Conservation (phyloP, 1,140 invertebrate species). For the Camponotus floridanus region DNA sequence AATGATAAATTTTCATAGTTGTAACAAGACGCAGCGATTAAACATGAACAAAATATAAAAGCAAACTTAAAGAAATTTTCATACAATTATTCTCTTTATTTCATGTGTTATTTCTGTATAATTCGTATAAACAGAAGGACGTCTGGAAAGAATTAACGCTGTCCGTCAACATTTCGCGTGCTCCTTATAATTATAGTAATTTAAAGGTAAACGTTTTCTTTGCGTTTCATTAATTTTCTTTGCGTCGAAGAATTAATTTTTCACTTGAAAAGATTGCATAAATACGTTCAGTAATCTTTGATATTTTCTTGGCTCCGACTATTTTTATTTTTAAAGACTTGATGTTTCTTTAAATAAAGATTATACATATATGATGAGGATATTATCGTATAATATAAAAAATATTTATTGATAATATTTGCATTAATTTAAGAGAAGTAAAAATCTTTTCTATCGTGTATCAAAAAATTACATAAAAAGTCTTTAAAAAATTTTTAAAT, state of each 20-base stretch:
- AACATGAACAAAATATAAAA: background rate
- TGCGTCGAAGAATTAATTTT: conserved; percentile 4
- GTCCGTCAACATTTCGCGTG: too few relatives aligned
- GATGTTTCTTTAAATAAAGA: too few relatives aligned
- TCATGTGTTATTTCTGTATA: background rate
- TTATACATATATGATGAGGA: too few relatives aligned
- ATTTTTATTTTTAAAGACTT: too few relatives aligned
- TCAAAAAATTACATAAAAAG: background rate
- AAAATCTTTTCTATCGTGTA: background rate
- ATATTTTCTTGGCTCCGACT: too few relatives aligned
- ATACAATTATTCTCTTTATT: background rate
- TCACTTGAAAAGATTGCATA: background rate
- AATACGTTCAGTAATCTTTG: background rate
- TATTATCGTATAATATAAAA: too few relatives aligned
- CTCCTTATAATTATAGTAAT: too few relatives aligned
- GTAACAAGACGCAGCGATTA: background rate
- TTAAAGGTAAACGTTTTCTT: too few relatives aligned
- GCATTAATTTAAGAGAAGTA: background rate
- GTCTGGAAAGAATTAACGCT: too few relatives aligned
- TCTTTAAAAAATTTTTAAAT: background rate
- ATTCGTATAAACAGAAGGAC: background rate
- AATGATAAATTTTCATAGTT: background rate
- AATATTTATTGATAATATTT: background rate
- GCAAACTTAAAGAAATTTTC: background rate
- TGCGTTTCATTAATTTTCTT: conserved; percentile 12